Conservation (phyloP, 2,113 vertebrate genomes). For the Loxodonta africana region DNA sequence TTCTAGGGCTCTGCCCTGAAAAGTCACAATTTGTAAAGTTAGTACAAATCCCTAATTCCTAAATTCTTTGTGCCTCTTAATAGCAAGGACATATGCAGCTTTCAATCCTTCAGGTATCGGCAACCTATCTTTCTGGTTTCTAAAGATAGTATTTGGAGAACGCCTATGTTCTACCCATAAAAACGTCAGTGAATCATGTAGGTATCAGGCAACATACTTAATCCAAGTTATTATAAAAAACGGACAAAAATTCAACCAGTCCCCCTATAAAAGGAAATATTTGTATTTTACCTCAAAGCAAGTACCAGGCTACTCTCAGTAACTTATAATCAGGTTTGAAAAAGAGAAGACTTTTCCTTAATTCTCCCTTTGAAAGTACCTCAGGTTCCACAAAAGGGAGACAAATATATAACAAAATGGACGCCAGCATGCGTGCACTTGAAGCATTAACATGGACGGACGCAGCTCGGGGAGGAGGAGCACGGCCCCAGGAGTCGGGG, state of each 20-base stretch:
- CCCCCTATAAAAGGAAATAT: neutral
- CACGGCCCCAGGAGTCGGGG: too few species aligned
- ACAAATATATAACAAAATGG: neutral
- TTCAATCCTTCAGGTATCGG: neutral
- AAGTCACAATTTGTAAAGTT: neutral
- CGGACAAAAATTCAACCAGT: neutral
- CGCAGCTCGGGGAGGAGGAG: neutral
- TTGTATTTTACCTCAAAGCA: neutral
- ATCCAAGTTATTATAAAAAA: constrained; percentile 40
- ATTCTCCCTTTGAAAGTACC: neutral
- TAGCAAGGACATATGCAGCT: neutral
- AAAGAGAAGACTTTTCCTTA: neutral
- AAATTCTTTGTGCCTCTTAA: neutral
- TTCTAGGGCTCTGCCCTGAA: neutral
- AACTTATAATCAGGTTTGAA: neutral
- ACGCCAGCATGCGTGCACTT: neutral
- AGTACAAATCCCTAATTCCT: neutral
- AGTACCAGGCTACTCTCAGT: neutral
- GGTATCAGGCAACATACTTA: neutral
- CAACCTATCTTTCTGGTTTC: neutral
- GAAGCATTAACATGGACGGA: accelerated
- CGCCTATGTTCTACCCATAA: neutral
- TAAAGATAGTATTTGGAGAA: constrained; percentile 20
- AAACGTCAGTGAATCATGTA: neutral
- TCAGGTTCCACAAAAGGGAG: neutral